Evolutionary conservation across 2,888 invertebrate species (phyloP).

Genomic region (Drosophila kanekoi): DNA sequence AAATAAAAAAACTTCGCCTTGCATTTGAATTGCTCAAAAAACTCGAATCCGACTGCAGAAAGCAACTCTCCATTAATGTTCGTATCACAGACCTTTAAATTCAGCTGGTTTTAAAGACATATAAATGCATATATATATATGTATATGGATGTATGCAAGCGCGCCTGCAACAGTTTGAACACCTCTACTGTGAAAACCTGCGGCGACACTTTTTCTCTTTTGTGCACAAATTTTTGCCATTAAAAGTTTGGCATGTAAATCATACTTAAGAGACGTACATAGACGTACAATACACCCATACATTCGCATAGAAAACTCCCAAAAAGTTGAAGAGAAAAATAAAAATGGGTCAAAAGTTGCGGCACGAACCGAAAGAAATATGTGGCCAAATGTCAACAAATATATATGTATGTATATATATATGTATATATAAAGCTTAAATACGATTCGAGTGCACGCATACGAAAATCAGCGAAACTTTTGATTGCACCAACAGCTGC

Average conservation of each 20-base stretch:
- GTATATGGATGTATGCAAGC: not conserved
- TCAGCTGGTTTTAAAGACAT: slow-evolving; percentile 1
- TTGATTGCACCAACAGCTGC: slow-evolving; percentile 32
- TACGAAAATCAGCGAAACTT: slow-evolving; percentile 27
- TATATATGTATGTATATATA: not conserved
- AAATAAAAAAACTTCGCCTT: no score
- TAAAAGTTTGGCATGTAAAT: slow-evolving; percentile 60
- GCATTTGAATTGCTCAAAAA: no score
- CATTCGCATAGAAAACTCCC: not conserved
- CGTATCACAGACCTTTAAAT: not conserved
- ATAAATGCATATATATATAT: not conserved
- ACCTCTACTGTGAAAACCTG: slow-evolving; percentile 10
- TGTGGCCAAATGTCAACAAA: slow-evolving; percentile 26
- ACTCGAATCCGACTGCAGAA: not conserved
- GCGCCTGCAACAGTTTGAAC: slow-evolving; percentile 11
- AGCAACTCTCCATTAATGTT: not conserved
- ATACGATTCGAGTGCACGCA: slow-evolving; percentile 6
- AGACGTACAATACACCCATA: slow-evolving; percentile 3
- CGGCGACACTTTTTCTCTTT: slow-evolving; percentile 14
- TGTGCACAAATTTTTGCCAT: slow-evolving; percentile 49
- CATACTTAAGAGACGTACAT: slow-evolving; percentile 42
- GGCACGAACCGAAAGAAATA: not conserved
- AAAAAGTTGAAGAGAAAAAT: slow-evolving; percentile 8
- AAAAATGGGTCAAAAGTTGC: slow-evolving; percentile 38
- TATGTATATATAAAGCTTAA: slow-evolving; percentile 8